Conservation (phyloP, 2,113 vertebrate genomes). For the Hippocampus mohnikei region DNA sequence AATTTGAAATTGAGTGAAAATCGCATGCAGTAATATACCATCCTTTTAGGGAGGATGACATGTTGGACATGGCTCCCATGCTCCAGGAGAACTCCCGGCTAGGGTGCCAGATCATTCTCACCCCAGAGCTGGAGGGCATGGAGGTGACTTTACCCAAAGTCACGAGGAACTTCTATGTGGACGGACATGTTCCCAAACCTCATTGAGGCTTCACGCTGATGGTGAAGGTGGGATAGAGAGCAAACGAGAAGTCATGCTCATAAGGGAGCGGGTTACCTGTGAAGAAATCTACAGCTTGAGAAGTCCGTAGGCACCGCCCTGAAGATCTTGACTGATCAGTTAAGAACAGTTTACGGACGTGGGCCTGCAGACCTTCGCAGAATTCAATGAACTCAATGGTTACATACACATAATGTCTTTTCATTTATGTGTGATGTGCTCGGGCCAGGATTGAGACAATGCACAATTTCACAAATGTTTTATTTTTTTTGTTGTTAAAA, state of each 20-base stretch:
- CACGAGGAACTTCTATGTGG: constrained; percentile 92
- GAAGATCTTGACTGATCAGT: constrained; percentile 14
- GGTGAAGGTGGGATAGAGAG: neutral
- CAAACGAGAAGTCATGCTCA: neutral
- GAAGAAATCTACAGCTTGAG: constrained; percentile 15
- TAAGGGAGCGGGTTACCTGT: constrained; percentile 11
- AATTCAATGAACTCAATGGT: constrained; percentile 30
- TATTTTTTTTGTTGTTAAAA: constrained; percentile 16
- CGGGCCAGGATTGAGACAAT: constrained; percentile 16
- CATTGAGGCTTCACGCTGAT: constrained; percentile 71
- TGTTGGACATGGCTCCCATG: constrained; percentile 89
- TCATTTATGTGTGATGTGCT: constrained; percentile 19
- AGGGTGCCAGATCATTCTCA: constrained; percentile 85
- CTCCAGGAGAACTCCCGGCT: constrained; percentile 88
- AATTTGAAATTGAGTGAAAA: neutral
- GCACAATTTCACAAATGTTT: constrained; percentile 10
- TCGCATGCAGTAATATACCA: constrained; percentile 10
- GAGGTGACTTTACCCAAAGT: constrained; percentile 82
- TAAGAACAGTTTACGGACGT: constrained; percentile 24
- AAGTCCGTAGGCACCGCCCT: constrained; percentile 18
- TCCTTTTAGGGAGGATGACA: constrained; percentile 83
- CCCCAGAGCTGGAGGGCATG: constrained; percentile 78
- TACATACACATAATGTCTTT: constrained; percentile 23
- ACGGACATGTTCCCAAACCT: constrained; percentile 86
- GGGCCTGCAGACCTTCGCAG: constrained; percentile 5